Percentiles rank a stretch among this genome's conserved stretches.
phyloP scores from a whole-genome alignment of 2,113 vertebrate genomes.

The Rhegmatorhina hoffmannsi region DNA sequence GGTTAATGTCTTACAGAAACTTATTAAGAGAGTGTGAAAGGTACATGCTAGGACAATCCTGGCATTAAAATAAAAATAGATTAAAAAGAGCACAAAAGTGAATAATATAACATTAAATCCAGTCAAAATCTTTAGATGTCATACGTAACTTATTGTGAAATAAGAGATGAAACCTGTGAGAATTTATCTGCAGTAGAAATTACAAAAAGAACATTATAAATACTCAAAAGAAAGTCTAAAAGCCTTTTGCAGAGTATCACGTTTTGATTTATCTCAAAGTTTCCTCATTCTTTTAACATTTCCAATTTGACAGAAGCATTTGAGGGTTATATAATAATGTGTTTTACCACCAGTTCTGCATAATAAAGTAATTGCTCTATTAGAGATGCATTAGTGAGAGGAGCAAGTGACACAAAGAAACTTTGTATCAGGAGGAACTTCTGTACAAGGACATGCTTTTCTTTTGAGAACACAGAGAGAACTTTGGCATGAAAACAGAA shows the following conservation, averaged over 20 bases:
- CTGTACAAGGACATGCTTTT: conserved; percentile 43
- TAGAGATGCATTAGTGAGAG: conserved; percentile 67
- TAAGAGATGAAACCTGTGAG: conserved; percentile 44
- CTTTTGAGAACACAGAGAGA: conserved; percentile 29
- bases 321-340: conserved; percentile 51
- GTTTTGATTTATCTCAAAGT: conserved; percentile 64
- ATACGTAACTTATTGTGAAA: conserved; percentile 47
- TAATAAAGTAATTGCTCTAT: conserved; percentile 68
- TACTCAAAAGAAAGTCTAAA: conserved; percentile 40
- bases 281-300: conserved; percentile 46
- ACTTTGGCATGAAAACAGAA: not conserved
- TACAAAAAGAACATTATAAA: conserved; percentile 49
- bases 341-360: conserved; percentile 36
- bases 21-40: conserved; percentile 17
- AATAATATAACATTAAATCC: not conserved
- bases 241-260: conserved; percentile 29
- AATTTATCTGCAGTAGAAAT: conserved; percentile 55
- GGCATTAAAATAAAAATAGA: conserved; percentile 42
- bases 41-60: not conserved
- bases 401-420: conserved; percentile 53
- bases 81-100: not conserved
- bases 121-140: conserved; percentile 40
- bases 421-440: conserved; percentile 41
- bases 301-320: conserved; percentile 62
- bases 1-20: not conserved